Evolutionary conservation across 2,797 vertebrate species (phyloP).

Genomic region (Sebastes hubbsi): DNA sequence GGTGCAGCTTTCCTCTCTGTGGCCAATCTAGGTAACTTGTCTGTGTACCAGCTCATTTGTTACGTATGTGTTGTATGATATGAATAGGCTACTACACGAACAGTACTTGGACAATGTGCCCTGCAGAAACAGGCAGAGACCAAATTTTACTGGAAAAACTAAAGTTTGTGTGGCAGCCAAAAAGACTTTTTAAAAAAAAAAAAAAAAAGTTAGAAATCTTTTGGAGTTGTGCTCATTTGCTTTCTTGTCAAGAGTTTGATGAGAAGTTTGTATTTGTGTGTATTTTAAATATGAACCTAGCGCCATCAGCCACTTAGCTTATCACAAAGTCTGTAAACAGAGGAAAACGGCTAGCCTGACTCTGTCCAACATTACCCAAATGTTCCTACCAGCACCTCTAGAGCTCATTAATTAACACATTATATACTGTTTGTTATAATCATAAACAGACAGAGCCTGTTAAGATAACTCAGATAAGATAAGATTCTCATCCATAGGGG

Average conservation of each 20-base stretch:
- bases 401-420: background rate
- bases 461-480: background rate
- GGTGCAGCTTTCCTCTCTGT: slow-evolving; percentile 10
- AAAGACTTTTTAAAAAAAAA: background rate
- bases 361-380: background rate
- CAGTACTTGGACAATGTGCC: background rate
- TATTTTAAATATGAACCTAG: background rate
- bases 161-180: background rate
- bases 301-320: background rate
- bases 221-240: background rate
- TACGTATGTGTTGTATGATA: slow-evolving; percentile 8
- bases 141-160: background rate
- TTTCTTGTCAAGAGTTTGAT: background rate
- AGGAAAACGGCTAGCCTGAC: background rate
- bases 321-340: background rate
- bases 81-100: slow-evolving; percentile 2
- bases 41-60: slow-evolving; percentile 32
- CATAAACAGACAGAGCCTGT: background rate
- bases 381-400: background rate
- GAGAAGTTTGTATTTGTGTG: background rate
- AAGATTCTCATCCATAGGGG: background rate
- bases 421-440: background rate
- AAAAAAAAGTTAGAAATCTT: background rate
- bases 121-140: background rate
- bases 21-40: slow-evolving; percentile 7